Evolutionary conservation across 92 coral and sea anemone species (phyloP), one percentile per base, ranked within the genome.

Genomic region (Bergia sp.): DNA sequence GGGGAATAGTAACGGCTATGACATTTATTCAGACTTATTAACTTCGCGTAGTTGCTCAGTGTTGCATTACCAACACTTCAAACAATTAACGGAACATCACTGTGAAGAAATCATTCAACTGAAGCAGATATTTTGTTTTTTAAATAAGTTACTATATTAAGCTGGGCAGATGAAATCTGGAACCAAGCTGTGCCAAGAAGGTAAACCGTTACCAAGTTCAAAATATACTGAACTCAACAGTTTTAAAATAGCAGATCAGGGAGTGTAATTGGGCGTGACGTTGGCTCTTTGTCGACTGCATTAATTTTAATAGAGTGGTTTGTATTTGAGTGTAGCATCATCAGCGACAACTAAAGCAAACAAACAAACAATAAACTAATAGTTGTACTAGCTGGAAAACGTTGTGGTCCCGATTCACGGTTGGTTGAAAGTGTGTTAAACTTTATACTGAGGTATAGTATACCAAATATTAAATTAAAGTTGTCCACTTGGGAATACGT

Each of bases 291-390:
- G 45, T 38, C 4, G 77, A 39, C 77, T 20, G 77, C 77, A 73
- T 73, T 41, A 73, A 73, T 37, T 20, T 73, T 73, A 53, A 53
- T 53, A 53, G 58, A 10, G 58, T 29, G 29, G 29, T 53, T 53
- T 53, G 58, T 18, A 12, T 53, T 0, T 1, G 1, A 11, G 2
- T 53, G 53, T 3, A 53, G 18, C 58, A 53, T 1, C 2, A 53
- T 10, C 58, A 53, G 13, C 18, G 58, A 53, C 23, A 18, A 76
- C 23, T 16, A 76, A 23, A 18, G 18, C 23, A 38, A 76, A 74
- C 79, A 39, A 74, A 76, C 50, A 76, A 41, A 41, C 79, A 76
- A 76, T 41, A 76, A 38, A 61, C 69, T 61, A 16, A 61, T 18
- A 61, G 1, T 61, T 16, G 69, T 12, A 61, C 12, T 16, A 23